These are phyloP conservation scores for Hystrix brachyura DNA, from an alignment of 2,113 vertebrate genomes.

Conservation along the genomic window DNA sequence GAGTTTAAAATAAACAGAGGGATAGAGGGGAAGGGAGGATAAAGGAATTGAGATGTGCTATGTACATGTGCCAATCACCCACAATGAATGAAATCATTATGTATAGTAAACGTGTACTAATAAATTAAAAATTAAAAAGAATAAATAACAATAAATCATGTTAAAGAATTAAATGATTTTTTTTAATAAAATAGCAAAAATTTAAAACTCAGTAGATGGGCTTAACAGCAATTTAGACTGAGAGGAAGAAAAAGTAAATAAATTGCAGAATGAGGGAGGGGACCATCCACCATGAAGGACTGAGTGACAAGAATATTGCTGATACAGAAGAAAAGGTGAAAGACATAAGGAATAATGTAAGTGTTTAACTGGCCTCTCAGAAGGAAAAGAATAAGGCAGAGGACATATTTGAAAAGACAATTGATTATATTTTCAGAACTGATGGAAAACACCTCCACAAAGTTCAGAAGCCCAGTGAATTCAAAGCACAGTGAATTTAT, in stretches of 20 bases:
- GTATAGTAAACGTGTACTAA: background rate
- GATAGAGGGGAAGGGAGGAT: rapidly evolving
- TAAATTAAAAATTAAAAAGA: background rate
- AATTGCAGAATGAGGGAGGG: background rate
- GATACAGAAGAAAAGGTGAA: background rate
- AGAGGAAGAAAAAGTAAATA: background rate
- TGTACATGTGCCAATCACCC: background rate
- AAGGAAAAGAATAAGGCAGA: background rate
- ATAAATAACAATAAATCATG: background rate
- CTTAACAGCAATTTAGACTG: background rate
- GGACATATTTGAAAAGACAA: background rate
- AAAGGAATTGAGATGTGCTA: background rate
- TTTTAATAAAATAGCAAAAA: background rate
- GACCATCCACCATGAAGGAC: background rate
- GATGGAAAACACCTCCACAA: background rate
- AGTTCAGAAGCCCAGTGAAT: background rate
- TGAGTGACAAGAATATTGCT: background rate
- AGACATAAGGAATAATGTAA: background rate
- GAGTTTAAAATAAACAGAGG: background rate
- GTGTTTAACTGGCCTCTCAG: background rate
- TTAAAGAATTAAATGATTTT: background rate
- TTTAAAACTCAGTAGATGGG: background rate
- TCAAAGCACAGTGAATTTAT: background rate
- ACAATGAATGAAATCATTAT: background rate
- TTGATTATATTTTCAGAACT: background rate